Percentiles rank a stretch among this genome's conserved stretches.
Evolutionary conservation across 1,140 invertebrate species (phyloP).

Genomic region (Drosophila pandora): DNA sequence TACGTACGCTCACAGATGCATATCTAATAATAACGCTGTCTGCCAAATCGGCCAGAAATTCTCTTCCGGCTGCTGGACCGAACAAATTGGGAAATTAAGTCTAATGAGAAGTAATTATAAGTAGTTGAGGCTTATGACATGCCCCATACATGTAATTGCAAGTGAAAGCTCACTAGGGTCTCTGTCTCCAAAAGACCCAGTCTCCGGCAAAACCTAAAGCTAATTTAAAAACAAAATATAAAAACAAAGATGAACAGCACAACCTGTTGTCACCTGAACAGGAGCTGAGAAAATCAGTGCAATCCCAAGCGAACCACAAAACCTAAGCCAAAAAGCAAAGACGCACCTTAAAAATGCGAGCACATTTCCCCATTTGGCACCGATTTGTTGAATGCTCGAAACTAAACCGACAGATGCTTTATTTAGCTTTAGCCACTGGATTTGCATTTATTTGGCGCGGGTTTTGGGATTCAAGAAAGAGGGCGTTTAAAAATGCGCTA

Average conservation of each 20-base stretch:
- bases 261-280: not conserved
- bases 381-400: not conserved
- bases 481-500: constrained; percentile 5
- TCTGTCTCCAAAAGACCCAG: not conserved
- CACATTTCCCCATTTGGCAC: constrained; percentile 35
- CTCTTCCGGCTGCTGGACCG: constrained; percentile 41
- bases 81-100: constrained; percentile 56
- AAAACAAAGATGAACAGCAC: not conserved
- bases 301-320: not conserved
- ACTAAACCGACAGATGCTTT: not conserved
- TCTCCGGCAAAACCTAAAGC: not conserved
- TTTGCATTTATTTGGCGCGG: constrained; percentile 28
- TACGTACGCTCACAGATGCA: constrained; percentile 41
- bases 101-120: constrained; percentile 45
- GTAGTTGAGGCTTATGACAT: constrained; percentile 33
- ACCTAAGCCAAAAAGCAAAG: constrained; percentile 4
- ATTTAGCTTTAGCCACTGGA: constrained; percentile 2
- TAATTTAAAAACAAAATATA: not conserved
- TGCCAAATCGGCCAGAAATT: constrained; percentile 21
- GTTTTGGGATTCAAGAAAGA: not conserved
- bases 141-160: constrained; percentile 29
- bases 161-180: constrained; percentile 50
- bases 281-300: constrained; percentile 15
- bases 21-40: constrained; percentile 30
- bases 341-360: constrained; percentile 4